phyloP scores from a whole-genome alignment of 1,140 invertebrate genomes.

The Papilio aristodemus region DNA sequence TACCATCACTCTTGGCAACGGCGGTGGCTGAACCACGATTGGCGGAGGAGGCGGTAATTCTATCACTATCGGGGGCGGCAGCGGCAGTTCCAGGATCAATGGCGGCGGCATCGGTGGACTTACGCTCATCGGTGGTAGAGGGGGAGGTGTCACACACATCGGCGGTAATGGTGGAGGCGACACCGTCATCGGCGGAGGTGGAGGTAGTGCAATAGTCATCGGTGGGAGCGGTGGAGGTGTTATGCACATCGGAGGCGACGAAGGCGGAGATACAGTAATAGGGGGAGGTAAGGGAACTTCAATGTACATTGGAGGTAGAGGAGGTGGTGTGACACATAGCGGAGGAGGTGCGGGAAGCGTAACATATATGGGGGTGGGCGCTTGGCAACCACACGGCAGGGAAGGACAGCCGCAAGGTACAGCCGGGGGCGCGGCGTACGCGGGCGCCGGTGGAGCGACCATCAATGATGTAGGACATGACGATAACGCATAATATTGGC shows the following conservation, averaged over 20 bases:
- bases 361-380: conserved; percentile 51
- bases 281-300: conserved; percentile 57
- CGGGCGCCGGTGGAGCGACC: conserved; percentile 23
- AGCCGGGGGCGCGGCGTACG: conserved; percentile 34
- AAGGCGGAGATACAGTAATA: conserved; percentile 54
- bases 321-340: conserved; percentile 52
- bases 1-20: conserved; percentile 57
- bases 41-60: conserved; percentile 59
- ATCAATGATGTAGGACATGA: conserved; percentile 44
- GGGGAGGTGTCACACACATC: conserved; percentile 57
- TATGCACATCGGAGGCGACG: conserved; percentile 54
- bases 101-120: conserved; percentile 57
- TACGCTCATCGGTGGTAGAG: conserved; percentile 55
- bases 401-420: conserved; percentile 36
- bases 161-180: conserved; percentile 60
- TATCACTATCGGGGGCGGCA: conserved; percentile 62
- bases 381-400: conserved; percentile 43
- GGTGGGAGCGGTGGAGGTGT: conserved; percentile 56
- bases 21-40: conserved; percentile 59
- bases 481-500: conserved; percentile 58
- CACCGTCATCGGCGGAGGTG: conserved; percentile 58
- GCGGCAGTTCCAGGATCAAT: conserved; percentile 55
- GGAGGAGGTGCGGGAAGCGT: conserved; percentile 44
- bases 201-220: conserved; percentile 50
- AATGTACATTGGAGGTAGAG: conserved; percentile 54